Evolutionary conservation across 2,797 vertebrate genomes (phyloP), one percentile per base, ranked within the genome.

Genomic region (Melanotaenia maccullochi): DNA sequence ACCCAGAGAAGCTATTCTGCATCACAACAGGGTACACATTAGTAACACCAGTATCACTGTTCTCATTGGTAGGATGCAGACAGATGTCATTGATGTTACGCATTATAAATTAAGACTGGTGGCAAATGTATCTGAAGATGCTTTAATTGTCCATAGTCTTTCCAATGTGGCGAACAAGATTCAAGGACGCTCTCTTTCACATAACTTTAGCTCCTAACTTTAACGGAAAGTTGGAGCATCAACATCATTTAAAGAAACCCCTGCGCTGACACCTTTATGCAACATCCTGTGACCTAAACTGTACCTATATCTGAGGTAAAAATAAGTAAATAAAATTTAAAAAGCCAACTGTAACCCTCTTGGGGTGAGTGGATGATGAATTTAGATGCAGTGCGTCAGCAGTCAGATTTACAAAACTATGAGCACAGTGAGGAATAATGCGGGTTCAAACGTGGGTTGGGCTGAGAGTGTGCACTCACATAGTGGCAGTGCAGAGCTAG

Each of bases 361-460:
- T 2, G 18, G 75, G 73, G 80, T 60, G 60, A 78, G 83, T 36
- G 68, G 75, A 69, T 75, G 88, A 81, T 87, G 88, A 69, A 88
- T 89, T 79, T 82, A 78, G 85, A 88, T 84, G 84, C 77, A 71
- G 77, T 88, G 88, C 84, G 87, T 92, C 90, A 92, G 87, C 83
- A 86, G 81, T 81, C 84, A 78, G 79, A 75, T 85, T 82, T 81
- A 89, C 82, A 85, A 79, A 87, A 85, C 82, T 67, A 68, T 65
- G 81, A 81, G 83, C 73, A 60, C 57, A 36, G 76, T 18, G 65
- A 85, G 82, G 62, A 79, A 74, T 67, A 88, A 83, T 65, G 61
- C 0, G 70, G 73, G 78, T 88, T 85, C 70, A 81, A 66, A 79
- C 76, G 85, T 87, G 84, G 89, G 86, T 11, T 81, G 84, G 76